Conservation (phyloP, 30 jellyfish, hydroid and myxozoan genomes). For the Kudoa iwatai region DNA sequence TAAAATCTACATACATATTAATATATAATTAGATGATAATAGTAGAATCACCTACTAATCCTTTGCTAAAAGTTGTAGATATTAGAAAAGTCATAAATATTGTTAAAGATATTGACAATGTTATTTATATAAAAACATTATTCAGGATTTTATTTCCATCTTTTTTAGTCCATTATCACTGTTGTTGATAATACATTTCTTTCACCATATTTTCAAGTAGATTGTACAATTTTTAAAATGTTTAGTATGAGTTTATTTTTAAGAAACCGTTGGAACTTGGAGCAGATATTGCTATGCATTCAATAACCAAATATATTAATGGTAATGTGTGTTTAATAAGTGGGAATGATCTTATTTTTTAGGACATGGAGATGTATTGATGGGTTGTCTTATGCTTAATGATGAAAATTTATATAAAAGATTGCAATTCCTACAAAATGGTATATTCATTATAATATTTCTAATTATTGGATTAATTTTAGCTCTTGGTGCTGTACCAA, state of each 20-base stretch:
- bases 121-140: too few species aligned
- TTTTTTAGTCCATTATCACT: slow-evolving; percentile 22
- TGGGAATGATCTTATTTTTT: not conserved
- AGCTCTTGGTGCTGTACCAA: slow-evolving; percentile 95
- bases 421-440: slow-evolving; percentile 20
- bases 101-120: slow-evolving; percentile 2
- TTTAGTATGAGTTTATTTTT: too few species aligned
- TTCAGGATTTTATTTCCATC: too few species aligned
- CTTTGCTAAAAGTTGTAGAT: slow-evolving; percentile 75
- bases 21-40: slow-evolving; percentile 16
- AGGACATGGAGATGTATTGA: slow-evolving; percentile 81
- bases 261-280: slow-evolving; percentile 74
- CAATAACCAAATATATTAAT: slow-evolving; percentile 75
- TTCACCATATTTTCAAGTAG: slow-evolving; percentile 76
- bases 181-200: slow-evolving; percentile 73
- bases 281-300: slow-evolving; percentile 50
- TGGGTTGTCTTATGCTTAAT: slow-evolving; percentile 45
- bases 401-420: slow-evolving; percentile 23
- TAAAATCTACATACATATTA: too few species aligned
- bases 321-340: too few species aligned
- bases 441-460: too few species aligned
- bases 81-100: slow-evolving; percentile 42
- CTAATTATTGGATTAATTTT: too few species aligned
- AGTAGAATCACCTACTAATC: slow-evolving; percentile 96
- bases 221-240: too few species aligned